Evolutionary conservation across 2,888 invertebrate species (phyloP).

Genomic region (Muschampia plurimacula): DNA sequence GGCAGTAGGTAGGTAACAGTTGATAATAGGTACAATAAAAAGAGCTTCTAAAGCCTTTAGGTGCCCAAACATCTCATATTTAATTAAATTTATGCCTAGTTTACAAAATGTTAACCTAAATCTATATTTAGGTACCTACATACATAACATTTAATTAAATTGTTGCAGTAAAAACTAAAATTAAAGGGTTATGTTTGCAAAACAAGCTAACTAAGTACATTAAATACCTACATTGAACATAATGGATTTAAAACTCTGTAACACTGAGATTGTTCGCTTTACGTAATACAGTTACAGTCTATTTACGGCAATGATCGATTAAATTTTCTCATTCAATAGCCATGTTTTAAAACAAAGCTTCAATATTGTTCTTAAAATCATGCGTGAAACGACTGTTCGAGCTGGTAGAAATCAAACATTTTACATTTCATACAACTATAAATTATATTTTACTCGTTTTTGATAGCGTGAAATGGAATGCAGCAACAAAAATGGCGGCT

Average conservation of each 20-base stretch:
- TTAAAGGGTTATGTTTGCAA: no score
- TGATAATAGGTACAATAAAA: no score
- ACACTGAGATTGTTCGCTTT: not conserved
- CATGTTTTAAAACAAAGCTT: conserved; percentile 33
- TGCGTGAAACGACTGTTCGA: conserved; percentile 42
- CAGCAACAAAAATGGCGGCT: conserved; percentile 40
- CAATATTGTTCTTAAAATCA: conserved; percentile 41
- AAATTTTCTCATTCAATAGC: conserved; percentile 25
- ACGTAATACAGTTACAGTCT: conserved; percentile 28
- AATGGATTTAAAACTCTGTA: not conserved
- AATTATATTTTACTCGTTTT: conserved; percentile 44
- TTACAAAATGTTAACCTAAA: no score
- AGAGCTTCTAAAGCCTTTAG: no score
- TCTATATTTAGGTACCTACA: no score
- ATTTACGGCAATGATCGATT: conserved; percentile 30
- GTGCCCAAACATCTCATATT: no score
- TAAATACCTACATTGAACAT: no score
- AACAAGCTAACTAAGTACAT: no score
- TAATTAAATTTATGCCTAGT: no score
- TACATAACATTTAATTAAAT: no score
- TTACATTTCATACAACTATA: conserved; percentile 44
- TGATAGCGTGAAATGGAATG: conserved; percentile 44
- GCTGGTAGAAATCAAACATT: conserved; percentile 26
- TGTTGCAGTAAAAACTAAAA: no score
- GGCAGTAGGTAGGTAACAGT: no score